Evolutionary conservation across 2,888 invertebrate species (phyloP), one percentile per base, ranked within the genome.

Genomic region (Beris morrisii): DNA sequence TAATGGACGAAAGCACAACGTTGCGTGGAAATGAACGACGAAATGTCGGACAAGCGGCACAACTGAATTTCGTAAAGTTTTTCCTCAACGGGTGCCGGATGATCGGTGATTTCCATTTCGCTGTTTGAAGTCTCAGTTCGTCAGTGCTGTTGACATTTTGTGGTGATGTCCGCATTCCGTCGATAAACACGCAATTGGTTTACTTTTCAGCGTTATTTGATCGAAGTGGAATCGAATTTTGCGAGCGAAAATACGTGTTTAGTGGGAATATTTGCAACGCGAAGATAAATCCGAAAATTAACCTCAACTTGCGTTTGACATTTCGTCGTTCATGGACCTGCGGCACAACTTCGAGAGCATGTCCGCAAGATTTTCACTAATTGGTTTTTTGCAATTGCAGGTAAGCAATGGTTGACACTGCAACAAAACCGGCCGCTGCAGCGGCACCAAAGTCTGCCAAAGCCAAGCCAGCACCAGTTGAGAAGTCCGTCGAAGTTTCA

Each of bases 351-450:
- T 56, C 12, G 54, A 54, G 6, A 11, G 22, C 22, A 22, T 56
- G 12, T 58, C 7, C 12, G 30, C 30, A n/a, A 32, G 4, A 12
- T 50, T 38, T 56, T 15, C 12, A 28, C n/a, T 44, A 46, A 45
- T 22, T 12, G 12, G 58, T 50, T 58, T 61, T 32, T 58, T 43
- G 7, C n/a, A 12, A 52, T 67, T 38, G 64, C 77, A 80, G 68
- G 74, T 65, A 28, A 75, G 75, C 73, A 73, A 81, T 81, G 81
- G 80, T 78, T 75, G 81, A 81, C 73, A 76, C 78, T 73, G 76
- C 77, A 75, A 74, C 76, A 72, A 79, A 79, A 71, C 74, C 78
- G 71, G 76, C 76, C 67, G 66, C 69, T 31, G 59, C 70, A 22
- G 69, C 64, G 15, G 75, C 76, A 68, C 67, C 73, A 66, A 79